Evolutionary conservation across 2,113 vertebrate genomes (phyloP).

Genomic region (Lampris megalopsis): DNA sequence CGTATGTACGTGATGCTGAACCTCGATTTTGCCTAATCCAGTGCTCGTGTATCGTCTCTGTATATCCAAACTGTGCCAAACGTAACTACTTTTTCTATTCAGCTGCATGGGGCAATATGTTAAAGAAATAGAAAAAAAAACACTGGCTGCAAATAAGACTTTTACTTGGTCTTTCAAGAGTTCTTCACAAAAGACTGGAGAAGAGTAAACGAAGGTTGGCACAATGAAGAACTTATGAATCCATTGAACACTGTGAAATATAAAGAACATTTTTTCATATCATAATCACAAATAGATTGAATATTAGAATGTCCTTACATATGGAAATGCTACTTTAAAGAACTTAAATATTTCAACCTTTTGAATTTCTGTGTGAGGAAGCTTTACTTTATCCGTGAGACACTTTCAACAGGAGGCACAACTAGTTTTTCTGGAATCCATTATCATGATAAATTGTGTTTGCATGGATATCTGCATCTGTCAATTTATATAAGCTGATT

Average conservation of each 20-base stretch:
- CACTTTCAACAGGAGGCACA: no score
- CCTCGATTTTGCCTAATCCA: constrained; percentile 50
- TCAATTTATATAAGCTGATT: no score
- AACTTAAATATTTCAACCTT: no score
- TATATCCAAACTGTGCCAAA: constrained; percentile 77
- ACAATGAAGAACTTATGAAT: constrained; percentile 16
- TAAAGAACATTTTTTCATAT: constrained; percentile 53
- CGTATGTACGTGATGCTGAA: constrained; percentile 36
- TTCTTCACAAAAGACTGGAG: constrained; percentile 23
- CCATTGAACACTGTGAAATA: constrained; percentile 73
- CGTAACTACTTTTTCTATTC: constrained; percentile 43
- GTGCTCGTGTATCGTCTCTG: constrained; percentile 68
- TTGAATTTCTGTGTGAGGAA: no score
- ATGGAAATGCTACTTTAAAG: background rate
- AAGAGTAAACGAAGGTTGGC: constrained; percentile 6
- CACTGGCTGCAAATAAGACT: constrained; percentile 20
- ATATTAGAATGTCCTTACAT: background rate
- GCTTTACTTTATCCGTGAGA: no score
- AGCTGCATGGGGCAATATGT: constrained; percentile 80
- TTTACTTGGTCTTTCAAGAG: constrained; percentile 16
- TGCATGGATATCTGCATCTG: no score
- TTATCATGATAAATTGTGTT: no score
- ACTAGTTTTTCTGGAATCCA: no score
- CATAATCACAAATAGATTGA: constrained; percentile 32
- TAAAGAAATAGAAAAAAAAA: constrained; percentile 42